These are phyloP conservation scores for Tragelaphus strepsiceros DNA, from an alignment of 2,113 vertebrate species.

Conservation along the genomic window DNA sequence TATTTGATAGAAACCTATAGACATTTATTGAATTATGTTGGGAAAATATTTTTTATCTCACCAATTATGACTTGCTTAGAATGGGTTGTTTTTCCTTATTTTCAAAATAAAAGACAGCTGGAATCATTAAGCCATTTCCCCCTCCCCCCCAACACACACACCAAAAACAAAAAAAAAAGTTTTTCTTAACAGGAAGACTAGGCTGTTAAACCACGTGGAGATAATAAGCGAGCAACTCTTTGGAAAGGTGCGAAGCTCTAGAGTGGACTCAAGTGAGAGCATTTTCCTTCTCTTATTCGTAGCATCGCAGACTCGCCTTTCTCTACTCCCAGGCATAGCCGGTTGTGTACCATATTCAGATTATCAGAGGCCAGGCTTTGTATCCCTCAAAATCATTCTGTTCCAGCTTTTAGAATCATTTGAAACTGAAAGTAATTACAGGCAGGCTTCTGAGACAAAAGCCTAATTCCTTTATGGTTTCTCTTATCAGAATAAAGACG, in stretches of 20 bases:
- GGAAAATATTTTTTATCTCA: not conserved
- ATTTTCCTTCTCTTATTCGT: not conserved
- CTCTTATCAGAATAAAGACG: constrained; percentile 30
- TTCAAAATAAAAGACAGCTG: constrained; percentile 19
- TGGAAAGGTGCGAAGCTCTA: not conserved
- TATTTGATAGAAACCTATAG: not conserved
- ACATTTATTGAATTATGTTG: not conserved
- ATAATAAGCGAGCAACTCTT: not conserved
- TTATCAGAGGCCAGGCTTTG: not conserved
- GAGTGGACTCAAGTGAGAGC: not conserved
- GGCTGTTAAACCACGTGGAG: not conserved
- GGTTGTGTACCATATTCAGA: not conserved
- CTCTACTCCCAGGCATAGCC: not conserved
- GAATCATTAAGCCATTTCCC: not conserved
- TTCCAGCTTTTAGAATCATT: constrained; percentile 12
- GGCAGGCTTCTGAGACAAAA: constrained; percentile 8
- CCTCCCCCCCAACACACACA: not conserved
- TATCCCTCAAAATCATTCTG: not conserved
- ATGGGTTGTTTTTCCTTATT: not conserved
- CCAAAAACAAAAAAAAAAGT: not conserved
- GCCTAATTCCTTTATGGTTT: constrained; percentile 15
- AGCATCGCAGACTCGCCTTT: rapidly evolving
- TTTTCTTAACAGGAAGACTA: constrained; percentile 7
- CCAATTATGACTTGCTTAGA: not conserved
- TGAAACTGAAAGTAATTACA: constrained; percentile 42